phyloP scores from a whole-genome alignment of 2,888 invertebrate species.

The Nebria brevicollis region DNA sequence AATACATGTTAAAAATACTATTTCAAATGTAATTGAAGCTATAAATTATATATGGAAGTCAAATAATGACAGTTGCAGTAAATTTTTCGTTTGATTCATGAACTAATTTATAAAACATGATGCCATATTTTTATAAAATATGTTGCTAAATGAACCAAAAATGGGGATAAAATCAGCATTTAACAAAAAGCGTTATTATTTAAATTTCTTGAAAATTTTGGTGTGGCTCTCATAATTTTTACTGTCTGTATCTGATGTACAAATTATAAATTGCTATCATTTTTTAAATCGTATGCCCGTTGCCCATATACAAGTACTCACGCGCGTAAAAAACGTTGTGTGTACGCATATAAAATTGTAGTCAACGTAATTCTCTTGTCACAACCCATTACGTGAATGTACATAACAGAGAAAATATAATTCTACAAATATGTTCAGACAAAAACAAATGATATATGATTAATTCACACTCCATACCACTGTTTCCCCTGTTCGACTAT shows the following conservation, averaged over 20 bases:
- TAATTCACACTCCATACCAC: not conserved
- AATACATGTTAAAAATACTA: not conserved
- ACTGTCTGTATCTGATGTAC: not conserved
- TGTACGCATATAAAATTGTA: not conserved
- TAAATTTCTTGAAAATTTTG: not conserved
- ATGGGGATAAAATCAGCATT: not conserved
- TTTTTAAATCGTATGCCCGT: not conserved
- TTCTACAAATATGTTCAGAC: not conserved
- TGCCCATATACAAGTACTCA: not conserved
- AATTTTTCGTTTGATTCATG: not conserved
- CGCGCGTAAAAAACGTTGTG: not conserved
- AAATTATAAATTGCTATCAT: not conserved
- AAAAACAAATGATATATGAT: not conserved
- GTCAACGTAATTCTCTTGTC: not conserved
- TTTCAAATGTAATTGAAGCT: not conserved
- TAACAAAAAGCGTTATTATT: not conserved
- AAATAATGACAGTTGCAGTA: not conserved
- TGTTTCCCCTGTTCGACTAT: too few relatives aligned
- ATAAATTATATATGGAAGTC: not conserved
- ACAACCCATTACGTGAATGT: not conserved
- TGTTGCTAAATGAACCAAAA: not conserved
- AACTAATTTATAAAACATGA: not conserved
- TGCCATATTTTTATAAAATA: not conserved
- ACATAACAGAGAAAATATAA: not conserved
- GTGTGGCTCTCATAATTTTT: not conserved